These are phyloP conservation scores for Phrynocephalus forsythii DNA, from an alignment of 2,797 vertebrate genomes.

Conservation along the genomic window DNA sequence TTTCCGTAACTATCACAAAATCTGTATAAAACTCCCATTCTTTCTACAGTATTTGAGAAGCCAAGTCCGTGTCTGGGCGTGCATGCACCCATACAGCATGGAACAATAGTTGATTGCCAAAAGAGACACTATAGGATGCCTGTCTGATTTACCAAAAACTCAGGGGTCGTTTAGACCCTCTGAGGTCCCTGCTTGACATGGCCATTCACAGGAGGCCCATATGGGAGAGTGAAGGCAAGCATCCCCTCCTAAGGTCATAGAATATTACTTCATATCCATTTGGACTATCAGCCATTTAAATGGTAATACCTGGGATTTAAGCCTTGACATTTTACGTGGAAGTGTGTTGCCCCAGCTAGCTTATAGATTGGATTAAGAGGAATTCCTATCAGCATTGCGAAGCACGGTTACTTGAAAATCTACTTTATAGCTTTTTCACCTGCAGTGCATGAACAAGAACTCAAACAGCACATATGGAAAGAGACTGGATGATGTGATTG, in stretches of 20 bases:
- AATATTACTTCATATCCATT: background rate
- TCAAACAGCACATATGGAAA: background rate
- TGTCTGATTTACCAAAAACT: too few species aligned
- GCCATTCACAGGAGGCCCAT: background rate
- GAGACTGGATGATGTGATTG: slow-evolving; percentile 2
- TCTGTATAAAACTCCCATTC: too few species aligned
- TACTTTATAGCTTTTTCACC: slow-evolving; percentile 18
- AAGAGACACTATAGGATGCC: too few species aligned
- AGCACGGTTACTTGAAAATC: background rate
- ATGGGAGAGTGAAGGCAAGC: background rate
- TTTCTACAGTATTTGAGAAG: too few species aligned
- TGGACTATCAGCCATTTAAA: background rate
- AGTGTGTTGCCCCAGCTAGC: background rate
- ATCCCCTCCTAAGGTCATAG: background rate
- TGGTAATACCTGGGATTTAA: background rate
- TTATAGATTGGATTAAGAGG: background rate
- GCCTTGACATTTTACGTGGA: background rate
- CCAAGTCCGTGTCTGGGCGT: too few species aligned
- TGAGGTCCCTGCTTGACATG: too few species aligned
- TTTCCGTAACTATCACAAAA: too few species aligned
- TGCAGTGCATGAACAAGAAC: background rate
- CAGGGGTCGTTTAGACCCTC: background rate
- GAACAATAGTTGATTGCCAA: too few species aligned
- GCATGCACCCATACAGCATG: too few species aligned
- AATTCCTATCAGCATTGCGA: slow-evolving; percentile 1